Evolutionary conservation across 1,140 invertebrate species (phyloP).

Genomic region (Aporrectodea caliginosa): DNA sequence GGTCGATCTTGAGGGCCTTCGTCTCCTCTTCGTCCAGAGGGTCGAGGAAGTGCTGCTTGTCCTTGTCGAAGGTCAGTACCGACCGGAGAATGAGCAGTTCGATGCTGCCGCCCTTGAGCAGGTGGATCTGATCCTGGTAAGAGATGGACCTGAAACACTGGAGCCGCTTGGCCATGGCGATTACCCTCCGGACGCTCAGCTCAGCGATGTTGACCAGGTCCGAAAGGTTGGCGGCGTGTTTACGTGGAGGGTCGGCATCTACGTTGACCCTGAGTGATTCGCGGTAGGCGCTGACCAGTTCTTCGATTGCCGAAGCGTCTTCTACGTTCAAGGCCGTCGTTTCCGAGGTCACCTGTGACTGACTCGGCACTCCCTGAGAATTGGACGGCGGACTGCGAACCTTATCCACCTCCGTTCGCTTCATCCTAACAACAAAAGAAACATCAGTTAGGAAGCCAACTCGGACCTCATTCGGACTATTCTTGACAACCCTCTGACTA

Average conservation of each 20-base stretch:
- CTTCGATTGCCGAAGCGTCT: constrained; percentile 48
- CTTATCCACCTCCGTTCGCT: not conserved
- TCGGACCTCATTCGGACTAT: too few relatives aligned
- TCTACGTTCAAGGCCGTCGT: constrained; percentile 44
- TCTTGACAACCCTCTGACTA: too few relatives aligned
- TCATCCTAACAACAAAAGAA: not conserved
- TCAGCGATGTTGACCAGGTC: constrained; percentile 56
- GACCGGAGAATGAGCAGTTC: constrained; percentile 59
- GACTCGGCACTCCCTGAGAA: not conserved
- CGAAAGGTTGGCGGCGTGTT: constrained; percentile 41
- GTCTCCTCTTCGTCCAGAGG: constrained; percentile 48
- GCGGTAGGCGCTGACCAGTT: constrained; percentile 49
- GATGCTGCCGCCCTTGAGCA: constrained; percentile 58
- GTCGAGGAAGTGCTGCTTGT: constrained; percentile 50
- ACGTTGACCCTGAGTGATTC: constrained; percentile 47
- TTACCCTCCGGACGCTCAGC: constrained; percentile 54
- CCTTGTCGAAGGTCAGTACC: constrained; percentile 53
- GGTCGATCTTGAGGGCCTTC: constrained; percentile 51
- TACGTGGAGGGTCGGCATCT: constrained; percentile 12
- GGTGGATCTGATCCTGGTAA: constrained; percentile 56
- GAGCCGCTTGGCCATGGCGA: constrained; percentile 57
- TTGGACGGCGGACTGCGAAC: not conserved
- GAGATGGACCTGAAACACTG: constrained; percentile 55
- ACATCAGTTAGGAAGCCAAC: too few relatives aligned
- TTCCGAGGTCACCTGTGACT: constrained; percentile 37